Base-by-base conservation (phyloP, 2,113 vertebrate genomes). In the Tretioscincus oriximinensis region DNA sequence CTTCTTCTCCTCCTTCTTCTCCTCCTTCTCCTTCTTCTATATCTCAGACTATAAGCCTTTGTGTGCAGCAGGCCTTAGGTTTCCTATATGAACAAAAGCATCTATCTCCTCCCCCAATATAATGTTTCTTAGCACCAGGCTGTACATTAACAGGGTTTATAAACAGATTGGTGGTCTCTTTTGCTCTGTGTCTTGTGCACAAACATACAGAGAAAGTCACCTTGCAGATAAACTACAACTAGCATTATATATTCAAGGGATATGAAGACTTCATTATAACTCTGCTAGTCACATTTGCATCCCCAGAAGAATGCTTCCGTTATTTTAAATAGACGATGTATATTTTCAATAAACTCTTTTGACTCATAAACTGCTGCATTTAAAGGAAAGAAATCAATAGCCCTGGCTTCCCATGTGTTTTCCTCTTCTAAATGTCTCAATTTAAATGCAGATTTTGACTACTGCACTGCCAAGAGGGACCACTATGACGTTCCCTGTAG, bases 401-500 rank as follows among this genome's bases (percentile, higher is more conserved):
- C 41, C 80, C 18, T 20, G 76, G 51, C 4, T 85, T 86, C 70
- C 10, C 81, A 4, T 86, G 26, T 71, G 58, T 89, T 86, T 90
- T 81, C 73, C 5, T 86, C 87, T 80, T 51, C 58, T 11, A 29
- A 90, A 2, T 82, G 20, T 83, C 68, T 87, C 45, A 76, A 73
- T 88, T 86, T 84, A 91, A 88, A 89, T 88, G 9, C 2, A 24
- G 83, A 83, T 85, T 91, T 86, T 89, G 82, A 84, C 72, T 88
- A 76, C 18, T 79, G 2, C 0, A 0, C 64, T 84, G 8, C 67
- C 41, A 77, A 63, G 82, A 41, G 66, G 14, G 66, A 85, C 73
- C n/a, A 69, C 51, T 64, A 73, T 16, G 81, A 63, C 21, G 18
- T 86, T 83, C 29, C 18, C 5, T 28, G 1, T 18, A 64, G 61